Evolutionary conservation across 2,888 invertebrate species (phyloP).

Genomic region (Sarcophaga subvicina): DNA sequence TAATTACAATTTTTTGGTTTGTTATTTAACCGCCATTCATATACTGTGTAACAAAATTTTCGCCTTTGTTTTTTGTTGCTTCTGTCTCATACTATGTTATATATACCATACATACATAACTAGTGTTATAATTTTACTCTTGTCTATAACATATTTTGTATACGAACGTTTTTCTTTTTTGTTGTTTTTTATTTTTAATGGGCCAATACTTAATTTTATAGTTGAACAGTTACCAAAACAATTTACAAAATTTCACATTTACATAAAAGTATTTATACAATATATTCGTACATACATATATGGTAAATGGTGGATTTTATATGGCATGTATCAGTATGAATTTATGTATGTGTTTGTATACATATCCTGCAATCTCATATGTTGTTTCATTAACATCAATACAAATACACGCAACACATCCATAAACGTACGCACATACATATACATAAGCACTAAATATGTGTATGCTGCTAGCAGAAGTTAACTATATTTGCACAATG

Average conservation of each 20-base stretch:
- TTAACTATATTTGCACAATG: constrained; percentile 42
- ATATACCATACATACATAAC: neutral
- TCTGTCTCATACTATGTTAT: neutral
- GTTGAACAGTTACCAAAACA: constrained; percentile 58
- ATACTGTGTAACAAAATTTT: constrained; percentile 44
- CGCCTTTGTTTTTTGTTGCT: neutral
- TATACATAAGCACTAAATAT: constrained; percentile 14
- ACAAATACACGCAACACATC: constrained; percentile 26
- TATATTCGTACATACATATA: neutral
- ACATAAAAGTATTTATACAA: constrained; percentile 26
- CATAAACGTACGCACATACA: constrained; percentile 5
- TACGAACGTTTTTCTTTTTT: neutral
- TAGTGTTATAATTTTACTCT: neutral
- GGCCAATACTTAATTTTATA: constrained; percentile 64
- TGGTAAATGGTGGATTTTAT: too few relatives aligned
- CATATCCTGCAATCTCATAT: constrained; percentile 32
- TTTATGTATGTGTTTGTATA: too few relatives aligned
- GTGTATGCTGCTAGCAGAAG: constrained; percentile 34
- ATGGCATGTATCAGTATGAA: too few relatives aligned
- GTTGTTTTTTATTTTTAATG: constrained; percentile 12
- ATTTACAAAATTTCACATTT: constrained; percentile 50
- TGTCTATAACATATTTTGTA: neutral
- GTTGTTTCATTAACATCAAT: constrained; percentile 72
- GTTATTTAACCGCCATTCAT: constrained; percentile 66
- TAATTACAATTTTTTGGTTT: constrained; percentile 73